Conservation (phyloP, 2,888 invertebrate species). For the Invenusta paracnida region DNA sequence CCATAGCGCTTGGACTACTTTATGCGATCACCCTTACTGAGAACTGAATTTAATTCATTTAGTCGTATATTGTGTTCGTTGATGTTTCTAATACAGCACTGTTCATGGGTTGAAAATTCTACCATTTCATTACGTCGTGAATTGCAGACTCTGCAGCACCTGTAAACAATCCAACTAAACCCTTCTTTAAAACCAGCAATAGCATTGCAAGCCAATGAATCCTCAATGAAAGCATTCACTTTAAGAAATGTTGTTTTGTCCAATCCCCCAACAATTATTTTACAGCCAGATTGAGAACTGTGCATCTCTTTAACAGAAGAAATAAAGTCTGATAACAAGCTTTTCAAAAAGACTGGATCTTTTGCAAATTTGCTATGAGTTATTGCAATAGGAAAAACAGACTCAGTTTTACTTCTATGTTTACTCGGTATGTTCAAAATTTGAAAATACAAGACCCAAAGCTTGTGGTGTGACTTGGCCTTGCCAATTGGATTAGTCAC, state of each 20-base stretch:
- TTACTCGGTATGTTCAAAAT: not conserved
- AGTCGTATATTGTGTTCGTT: not conserved
- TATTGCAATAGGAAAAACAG: not conserved
- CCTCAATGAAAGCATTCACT: not conserved
- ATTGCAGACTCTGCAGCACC: not conserved
- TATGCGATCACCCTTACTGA: not conserved
- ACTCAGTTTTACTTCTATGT: not conserved
- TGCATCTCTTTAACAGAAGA: not conserved
- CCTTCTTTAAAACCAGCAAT: not conserved
- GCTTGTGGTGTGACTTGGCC: not conserved
- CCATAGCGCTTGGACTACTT: not conserved
- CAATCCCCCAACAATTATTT: not conserved
- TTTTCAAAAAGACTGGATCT: not conserved
- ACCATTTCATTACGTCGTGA: not conserved
- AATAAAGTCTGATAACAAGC: not conserved
- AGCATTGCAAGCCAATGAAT: not conserved
- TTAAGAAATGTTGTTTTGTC: not conserved
- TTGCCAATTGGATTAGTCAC: conserved; percentile 25
- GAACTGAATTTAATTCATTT: not conserved
- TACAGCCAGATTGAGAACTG: not conserved
- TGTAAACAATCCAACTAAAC: not conserved
- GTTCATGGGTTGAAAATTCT: not conserved
- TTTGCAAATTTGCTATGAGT: not conserved
- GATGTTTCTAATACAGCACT: not conserved
- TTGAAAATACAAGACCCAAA: conserved; percentile 5